Evolutionary conservation across 1,140 invertebrate genomes (phyloP).

Genomic region (Drosophila sproati): DNA sequence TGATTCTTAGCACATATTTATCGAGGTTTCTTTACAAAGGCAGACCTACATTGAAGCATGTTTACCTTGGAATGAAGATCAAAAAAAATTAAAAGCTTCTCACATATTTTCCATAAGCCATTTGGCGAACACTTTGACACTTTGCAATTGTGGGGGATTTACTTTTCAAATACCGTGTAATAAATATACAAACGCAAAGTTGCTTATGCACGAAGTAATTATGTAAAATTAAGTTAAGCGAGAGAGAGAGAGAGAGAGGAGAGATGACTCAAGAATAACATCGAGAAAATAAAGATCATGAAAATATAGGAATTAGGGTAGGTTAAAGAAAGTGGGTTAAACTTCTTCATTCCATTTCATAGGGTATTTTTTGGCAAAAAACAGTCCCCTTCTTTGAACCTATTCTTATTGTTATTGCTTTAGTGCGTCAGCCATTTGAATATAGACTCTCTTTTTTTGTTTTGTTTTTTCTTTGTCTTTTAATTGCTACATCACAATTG

Average conservation of each 20-base stretch:
- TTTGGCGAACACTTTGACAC: background rate
- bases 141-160: slow-evolving; percentile 25
- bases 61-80: background rate
- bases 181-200: background rate
- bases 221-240: too few species aligned
- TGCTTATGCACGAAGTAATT: background rate
- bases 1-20: slow-evolving; percentile 23
- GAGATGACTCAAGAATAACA: background rate
- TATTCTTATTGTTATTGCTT: slow-evolving; percentile 15
- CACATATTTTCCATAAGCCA: slow-evolving; percentile 22
- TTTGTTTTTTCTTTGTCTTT: background rate
- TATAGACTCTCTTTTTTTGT: too few species aligned
- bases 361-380: slow-evolving; percentile 10
- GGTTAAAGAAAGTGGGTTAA: too few species aligned
- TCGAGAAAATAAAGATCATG: background rate
- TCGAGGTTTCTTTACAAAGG: slow-evolving; percentile 5
- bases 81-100: slow-evolving; percentile 30
- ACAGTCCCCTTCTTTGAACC: background rate
- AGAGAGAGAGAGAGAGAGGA: background rate
- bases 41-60: slow-evolving; percentile 32
- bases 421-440: slow-evolving; percentile 16
- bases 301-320: too few species aligned
- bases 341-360: background rate
- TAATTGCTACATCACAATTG: slow-evolving; percentile 19
- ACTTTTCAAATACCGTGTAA: slow-evolving; percentile 27